Evolutionary conservation across 2,113 vertebrate genomes (phyloP).

Genomic region (Xenopus laevis): DNA sequence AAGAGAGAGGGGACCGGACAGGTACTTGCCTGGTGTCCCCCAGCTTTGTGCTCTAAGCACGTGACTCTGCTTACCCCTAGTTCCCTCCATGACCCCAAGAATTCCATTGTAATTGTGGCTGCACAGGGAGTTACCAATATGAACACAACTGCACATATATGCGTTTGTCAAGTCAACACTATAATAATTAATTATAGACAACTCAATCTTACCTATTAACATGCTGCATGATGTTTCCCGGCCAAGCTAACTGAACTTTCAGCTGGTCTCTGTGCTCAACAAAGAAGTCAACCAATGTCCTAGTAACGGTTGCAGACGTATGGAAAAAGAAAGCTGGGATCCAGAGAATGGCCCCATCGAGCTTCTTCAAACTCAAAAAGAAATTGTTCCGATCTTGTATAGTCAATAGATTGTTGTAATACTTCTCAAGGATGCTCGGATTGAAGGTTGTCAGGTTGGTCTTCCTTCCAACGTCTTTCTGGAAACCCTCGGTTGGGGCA

Average conservation of each 20-base stretch:
- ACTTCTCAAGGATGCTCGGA: constrained; percentile 96
- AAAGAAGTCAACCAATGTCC: constrained; percentile 95
- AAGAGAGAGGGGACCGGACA: too few species aligned
- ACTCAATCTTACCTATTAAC: constrained; percentile 78
- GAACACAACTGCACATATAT: too few species aligned
- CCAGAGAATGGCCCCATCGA: constrained; percentile 91
- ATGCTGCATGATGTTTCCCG: constrained; percentile 96
- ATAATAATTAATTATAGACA: too few species aligned
- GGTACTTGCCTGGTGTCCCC: too few species aligned
- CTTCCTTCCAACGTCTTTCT: constrained; percentile 85
- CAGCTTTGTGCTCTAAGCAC: too few species aligned
- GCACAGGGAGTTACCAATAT: too few species aligned
- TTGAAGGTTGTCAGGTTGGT: constrained; percentile 98
- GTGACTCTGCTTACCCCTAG: too few species aligned
- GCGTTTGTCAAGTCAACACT: too few species aligned
- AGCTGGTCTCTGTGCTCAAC: constrained; percentile 89
- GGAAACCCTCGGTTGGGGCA: constrained; percentile 89
- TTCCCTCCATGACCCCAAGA: too few species aligned
- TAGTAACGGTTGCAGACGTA: constrained; percentile 89
- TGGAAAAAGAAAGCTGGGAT: constrained; percentile 98
- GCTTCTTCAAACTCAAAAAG: constrained; percentile 91
- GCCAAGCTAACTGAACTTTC: constrained; percentile 92
- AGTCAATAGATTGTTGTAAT: constrained; percentile 95
- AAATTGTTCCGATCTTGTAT: constrained; percentile 98
- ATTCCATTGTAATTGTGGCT: too few species aligned